Percentiles rank a stretch among this genome's conserved stretches.
These are phyloP conservation scores for Nothoprocta pentlandii DNA, from an alignment of 2,113 vertebrate species.

Conservation along the genomic window DNA sequence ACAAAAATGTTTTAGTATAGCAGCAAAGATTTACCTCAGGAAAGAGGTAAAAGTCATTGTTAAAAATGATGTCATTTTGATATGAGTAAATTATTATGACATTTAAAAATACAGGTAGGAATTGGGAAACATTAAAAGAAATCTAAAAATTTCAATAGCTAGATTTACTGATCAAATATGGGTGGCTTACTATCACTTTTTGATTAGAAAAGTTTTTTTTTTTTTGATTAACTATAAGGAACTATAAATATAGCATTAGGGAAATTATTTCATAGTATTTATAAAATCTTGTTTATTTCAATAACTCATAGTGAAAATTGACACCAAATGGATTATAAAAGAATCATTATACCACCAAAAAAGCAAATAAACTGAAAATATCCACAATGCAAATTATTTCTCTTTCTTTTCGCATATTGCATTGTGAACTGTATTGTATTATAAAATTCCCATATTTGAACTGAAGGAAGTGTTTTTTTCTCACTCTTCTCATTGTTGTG, in stretches of 20 bases:
- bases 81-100: neutral
- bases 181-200: neutral
- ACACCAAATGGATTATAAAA: neutral
- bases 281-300: neutral
- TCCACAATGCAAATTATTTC: neutral
- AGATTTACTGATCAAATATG: neutral
- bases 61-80: neutral
- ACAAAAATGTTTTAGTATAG: neutral
- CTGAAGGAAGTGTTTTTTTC: conserved; percentile 11
- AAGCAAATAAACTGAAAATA: neutral
- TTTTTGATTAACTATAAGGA: neutral
- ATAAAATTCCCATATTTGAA: neutral
- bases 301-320: neutral
- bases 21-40: neutral
- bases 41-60: neutral
- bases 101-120: neutral
- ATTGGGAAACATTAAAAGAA: neutral
- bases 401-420: neutral
- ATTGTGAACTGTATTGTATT: neutral
- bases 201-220: neutral
- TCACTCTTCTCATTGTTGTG: neutral
- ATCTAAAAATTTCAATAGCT: neutral
- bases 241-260: neutral
- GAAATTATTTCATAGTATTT: neutral
- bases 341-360: neutral